Evolutionary conservation across 2,797 vertebrate species (phyloP), one percentile per base, ranked within the genome.

Genomic region (Salmo trutta): DNA sequence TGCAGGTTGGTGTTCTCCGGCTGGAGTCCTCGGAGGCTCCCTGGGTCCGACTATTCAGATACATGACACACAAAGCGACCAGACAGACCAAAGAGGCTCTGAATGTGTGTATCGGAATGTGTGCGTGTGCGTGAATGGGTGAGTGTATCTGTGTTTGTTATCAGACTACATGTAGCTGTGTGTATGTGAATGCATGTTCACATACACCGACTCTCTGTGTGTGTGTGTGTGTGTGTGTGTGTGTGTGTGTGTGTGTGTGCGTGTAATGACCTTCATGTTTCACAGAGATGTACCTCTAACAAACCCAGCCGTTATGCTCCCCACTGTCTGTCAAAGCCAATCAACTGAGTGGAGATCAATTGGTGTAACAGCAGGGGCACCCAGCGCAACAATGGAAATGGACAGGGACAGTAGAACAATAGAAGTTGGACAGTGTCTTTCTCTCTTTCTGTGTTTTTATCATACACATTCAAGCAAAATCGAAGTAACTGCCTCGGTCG

Each of bases 261-360:
- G 10, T 74, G 72, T 83, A 85, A 81, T 81, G 71, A 71, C 68
- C 76, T 59, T n/a, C 2, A 29, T 36, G 27, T 29, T 54, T 52
- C 51, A 52, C 17, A 52, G 54, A 59, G 51, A 69, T 64, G 70
- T 59, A 24, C 71, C 62, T 52, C 87, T 90, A 92, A 93, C 78
- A 80, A 90, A 91, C 47, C 31, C 82, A 90, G 90, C 92, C 91
- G 87, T 88, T 90, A 73, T 76, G 83, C 76, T 12, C 82, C 83
- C 83, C 70, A 16, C 69, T 65, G 88, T 89, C 86, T 90, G 92
- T 93, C 90, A 83, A 76, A 84, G 81, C 88, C 84, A 90, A 90
- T 92, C 89, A 91, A 78, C 78, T 88, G 83, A 81, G 83, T 75
- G 76, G 83, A 88, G 90, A 91, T 91, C 89, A 88, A 91, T 91